These are phyloP conservation scores for Laticauda colubrina DNA, from an alignment of 2,113 vertebrate genomes.

Conservation along the genomic window DNA sequence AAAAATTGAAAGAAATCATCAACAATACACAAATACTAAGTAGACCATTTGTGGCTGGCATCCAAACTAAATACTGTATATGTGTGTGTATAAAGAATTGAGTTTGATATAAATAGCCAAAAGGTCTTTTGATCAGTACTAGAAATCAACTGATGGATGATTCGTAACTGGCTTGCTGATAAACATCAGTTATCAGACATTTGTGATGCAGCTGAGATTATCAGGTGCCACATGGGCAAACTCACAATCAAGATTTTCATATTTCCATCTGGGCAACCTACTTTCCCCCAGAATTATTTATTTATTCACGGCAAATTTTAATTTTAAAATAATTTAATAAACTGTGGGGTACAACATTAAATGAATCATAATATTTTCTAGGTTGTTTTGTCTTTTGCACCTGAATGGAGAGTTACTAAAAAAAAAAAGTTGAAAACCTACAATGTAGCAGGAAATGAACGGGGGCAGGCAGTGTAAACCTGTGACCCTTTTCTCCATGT, in stretches of 20 bases:
- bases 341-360: neutral
- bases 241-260: neutral
- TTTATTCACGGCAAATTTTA: neutral
- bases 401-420: neutral
- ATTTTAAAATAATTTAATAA: neutral
- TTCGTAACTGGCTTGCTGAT: neutral
- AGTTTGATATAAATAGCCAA: neutral
- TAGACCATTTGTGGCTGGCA: neutral
- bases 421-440: neutral
- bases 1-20: neutral
- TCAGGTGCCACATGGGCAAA: neutral
- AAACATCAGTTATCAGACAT: neutral
- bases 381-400: neutral
- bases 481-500: neutral
- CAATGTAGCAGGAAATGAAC: neutral
- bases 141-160: neutral
- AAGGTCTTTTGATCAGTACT: neutral
- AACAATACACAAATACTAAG: neutral
- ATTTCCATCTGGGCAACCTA: neutral
- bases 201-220: neutral
- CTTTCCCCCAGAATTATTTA: neutral
- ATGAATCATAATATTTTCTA: neutral
- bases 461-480: neutral
- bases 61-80: neutral
- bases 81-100: neutral